Conservation (phyloP, 2,113 vertebrate genomes). For the Lucifuga dentata region DNA sequence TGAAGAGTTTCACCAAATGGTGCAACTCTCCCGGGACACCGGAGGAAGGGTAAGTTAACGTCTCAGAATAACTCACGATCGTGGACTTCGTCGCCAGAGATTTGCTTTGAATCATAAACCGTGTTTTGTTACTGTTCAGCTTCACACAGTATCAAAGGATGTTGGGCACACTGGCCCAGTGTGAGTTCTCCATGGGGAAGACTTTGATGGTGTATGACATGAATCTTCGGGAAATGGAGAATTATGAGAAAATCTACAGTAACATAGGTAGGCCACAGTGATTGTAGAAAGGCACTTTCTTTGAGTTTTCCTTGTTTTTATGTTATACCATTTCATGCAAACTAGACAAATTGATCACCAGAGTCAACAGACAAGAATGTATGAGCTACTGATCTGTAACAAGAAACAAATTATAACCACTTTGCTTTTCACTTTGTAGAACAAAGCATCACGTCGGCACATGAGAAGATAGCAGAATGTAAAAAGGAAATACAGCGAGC, state of each 20-base stretch:
- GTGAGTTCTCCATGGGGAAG: conserved; percentile 99
- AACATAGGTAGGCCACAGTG: conserved; percentile 88
- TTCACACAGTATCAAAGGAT: conserved; percentile 96
- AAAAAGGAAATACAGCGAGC: conserved; percentile 98
- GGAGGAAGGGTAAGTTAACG: conserved; percentile 89
- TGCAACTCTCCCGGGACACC: conserved; percentile 89
- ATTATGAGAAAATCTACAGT: conserved; percentile 95
- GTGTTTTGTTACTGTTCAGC: conserved; percentile 69
- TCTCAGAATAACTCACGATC: neutral
- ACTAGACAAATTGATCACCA: no score
- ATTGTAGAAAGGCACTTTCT: neutral
- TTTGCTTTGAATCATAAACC: neutral
- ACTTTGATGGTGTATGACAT: conserved; percentile 97
- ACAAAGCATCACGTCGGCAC: conserved; percentile 92
- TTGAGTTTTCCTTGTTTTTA: no score
- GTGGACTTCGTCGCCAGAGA: neutral
- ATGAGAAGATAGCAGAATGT: conserved; percentile 97
- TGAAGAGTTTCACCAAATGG: conserved; percentile 98
- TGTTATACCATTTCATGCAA: no score
- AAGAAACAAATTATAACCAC: no score
- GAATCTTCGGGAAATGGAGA: conserved; percentile 99
- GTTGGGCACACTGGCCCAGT: conserved; percentile 93
- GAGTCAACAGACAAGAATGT: no score
- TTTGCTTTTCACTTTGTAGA: conserved; percentile 77
- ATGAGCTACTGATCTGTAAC: no score